Conservation (phyloP, 2,797 vertebrate species). For the Myripristis jacobus region DNA sequence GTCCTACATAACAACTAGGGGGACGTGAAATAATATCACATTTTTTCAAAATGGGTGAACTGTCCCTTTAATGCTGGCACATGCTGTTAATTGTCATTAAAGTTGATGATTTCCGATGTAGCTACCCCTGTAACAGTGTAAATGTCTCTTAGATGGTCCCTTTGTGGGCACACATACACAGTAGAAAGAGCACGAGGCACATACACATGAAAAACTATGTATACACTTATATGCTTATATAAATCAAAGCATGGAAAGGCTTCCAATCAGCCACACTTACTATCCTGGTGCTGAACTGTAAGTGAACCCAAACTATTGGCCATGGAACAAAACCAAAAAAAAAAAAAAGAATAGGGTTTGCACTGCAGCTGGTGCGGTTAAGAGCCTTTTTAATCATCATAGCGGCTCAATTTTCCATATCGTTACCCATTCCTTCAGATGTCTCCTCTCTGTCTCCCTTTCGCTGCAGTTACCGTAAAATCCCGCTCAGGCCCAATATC, state of each 20-base stretch:
- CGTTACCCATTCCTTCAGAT: slow-evolving; percentile 21
- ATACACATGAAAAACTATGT: no score
- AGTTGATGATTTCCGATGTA: no score
- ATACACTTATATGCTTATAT: slow-evolving; percentile 4
- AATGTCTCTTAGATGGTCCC: no score
- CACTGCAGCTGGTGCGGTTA: slow-evolving; percentile 5
- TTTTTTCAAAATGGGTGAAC: no score
- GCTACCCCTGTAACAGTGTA: no score
- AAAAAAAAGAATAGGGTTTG: slow-evolving; percentile 28
- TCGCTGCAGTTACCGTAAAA: slow-evolving; percentile 21
- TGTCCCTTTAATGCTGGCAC: no score
- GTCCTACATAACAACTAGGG: no score
- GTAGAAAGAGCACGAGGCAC: no score
- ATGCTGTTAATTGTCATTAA: no score
- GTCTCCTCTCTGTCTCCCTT: slow-evolving; percentile 8
- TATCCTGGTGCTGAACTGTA: slow-evolving; percentile 46
- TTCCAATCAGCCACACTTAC: slow-evolving; percentile 38
- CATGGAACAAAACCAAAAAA: slow-evolving; percentile 38
- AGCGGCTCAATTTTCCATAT: slow-evolving; percentile 30
- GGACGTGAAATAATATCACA: no score
- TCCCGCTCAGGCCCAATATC: slow-evolving; percentile 25
- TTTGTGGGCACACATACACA: no score
- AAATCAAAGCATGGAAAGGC: slow-evolving; percentile 8
- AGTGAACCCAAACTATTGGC: slow-evolving; percentile 44
- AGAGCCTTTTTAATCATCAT: slow-evolving; percentile 40